Conservation (phyloP, 2,888 invertebrate species). For the Priocnemis perturbator region DNA sequence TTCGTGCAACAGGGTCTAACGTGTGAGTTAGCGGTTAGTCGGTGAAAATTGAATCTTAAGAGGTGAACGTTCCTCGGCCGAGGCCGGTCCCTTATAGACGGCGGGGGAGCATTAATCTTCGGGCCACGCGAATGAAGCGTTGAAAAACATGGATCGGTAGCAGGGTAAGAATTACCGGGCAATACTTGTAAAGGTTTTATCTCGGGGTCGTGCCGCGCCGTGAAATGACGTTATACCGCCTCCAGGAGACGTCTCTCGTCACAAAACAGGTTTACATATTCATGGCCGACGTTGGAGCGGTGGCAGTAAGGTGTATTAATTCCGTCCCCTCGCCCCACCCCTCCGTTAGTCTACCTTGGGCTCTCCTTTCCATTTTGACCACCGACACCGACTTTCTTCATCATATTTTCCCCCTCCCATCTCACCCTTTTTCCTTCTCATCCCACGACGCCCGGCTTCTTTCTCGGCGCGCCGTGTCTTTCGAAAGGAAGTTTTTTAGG, state of each 20-base stretch:
- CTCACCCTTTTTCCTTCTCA: neutral
- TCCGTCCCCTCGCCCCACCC: conserved; percentile 42
- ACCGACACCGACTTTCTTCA: conserved; percentile 11
- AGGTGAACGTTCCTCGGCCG: neutral
- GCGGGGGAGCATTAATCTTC: conserved; percentile 37
- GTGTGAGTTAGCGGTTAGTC: no score
- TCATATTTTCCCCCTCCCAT: neutral
- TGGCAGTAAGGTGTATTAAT: conserved; percentile 58
- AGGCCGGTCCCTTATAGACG: neutral
- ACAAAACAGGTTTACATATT: conserved; percentile 67
- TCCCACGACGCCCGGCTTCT: neutral
- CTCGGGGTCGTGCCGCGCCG: conserved; percentile 45
- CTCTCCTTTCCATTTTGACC: conserved; percentile 25
- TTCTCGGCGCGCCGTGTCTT: neutral
- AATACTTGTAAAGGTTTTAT: conserved; percentile 50
- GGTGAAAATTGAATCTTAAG: neutral
- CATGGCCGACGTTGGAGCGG: conserved; percentile 44
- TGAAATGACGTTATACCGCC: conserved; percentile 56
- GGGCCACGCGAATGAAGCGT: conserved; percentile 27
- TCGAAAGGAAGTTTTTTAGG: neutral
- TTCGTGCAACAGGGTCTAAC: no score
- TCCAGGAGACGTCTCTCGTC: conserved; percentile 54
- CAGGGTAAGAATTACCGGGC: conserved; percentile 38
- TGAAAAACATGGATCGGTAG: conserved; percentile 42
- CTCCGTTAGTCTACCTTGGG: conserved; percentile 16